phyloP scores from a whole-genome alignment of 2,888 invertebrate species.

The Drosophila colorata region DNA sequence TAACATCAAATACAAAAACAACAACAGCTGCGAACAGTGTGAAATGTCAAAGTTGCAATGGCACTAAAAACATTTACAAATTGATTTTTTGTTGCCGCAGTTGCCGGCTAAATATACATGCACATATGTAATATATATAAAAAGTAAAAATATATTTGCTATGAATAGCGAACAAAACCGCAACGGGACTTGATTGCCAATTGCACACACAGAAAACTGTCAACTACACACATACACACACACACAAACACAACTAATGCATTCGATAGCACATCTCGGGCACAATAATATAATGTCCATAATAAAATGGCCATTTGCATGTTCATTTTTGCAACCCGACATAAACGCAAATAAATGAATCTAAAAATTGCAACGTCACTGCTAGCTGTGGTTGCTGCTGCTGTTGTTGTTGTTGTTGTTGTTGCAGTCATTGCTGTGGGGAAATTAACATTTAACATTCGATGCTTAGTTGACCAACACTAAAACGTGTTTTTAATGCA shows the following conservation, averaged over 20 bases:
- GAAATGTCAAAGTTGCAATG: slow-evolving; percentile 72
- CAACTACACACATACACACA: slow-evolving; percentile 7
- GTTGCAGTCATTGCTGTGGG: slow-evolving; percentile 38
- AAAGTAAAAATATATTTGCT: slow-evolving; percentile 31
- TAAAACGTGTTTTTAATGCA: slow-evolving; percentile 51
- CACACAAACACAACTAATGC: slow-evolving; percentile 48
- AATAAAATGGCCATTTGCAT: slow-evolving; percentile 77
- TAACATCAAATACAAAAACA: slow-evolving; percentile 15
- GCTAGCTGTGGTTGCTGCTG: slow-evolving; percentile 20
- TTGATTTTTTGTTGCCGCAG: slow-evolving; percentile 72
- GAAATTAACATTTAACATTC: slow-evolving; percentile 66
- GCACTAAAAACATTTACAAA: slow-evolving; percentile 76
- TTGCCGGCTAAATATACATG: slow-evolving; percentile 26
- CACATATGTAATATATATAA: background rate
- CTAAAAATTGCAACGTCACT: slow-evolving; percentile 41
- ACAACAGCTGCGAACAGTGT: slow-evolving; percentile 51
- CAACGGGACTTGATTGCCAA: slow-evolving; percentile 65
- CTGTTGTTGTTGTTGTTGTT: slow-evolving; percentile 14
- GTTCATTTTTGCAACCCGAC: slow-evolving; percentile 57
- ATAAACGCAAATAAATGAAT: slow-evolving; percentile 60
- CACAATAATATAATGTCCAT: slow-evolving; percentile 74
- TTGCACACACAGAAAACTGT: slow-evolving; percentile 16
- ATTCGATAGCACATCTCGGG: slow-evolving; percentile 59
- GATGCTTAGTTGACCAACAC: slow-evolving; percentile 46
- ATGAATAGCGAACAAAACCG: slow-evolving; percentile 62